Evolutionary conservation across 2,888 invertebrate species (phyloP), one percentile per base, ranked within the genome.

Genomic region (Dromius quadrimaculatus): DNA sequence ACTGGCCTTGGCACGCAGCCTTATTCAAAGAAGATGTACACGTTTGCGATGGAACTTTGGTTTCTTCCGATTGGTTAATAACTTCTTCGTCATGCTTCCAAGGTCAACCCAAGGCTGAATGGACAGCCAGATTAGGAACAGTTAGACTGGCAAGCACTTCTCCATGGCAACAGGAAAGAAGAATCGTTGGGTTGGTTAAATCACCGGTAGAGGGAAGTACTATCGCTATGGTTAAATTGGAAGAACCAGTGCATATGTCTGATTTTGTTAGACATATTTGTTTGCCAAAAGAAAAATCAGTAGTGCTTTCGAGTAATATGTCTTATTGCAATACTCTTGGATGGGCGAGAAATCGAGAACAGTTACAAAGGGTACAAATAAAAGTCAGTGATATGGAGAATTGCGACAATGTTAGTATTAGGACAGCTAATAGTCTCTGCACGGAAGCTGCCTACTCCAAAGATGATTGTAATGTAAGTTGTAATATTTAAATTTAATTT

Each of bases 1-100:
- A 94, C 80, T 94, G 95, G 95, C 95, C 95, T n/a, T 95, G 95
- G 95, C 90, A 94, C 79, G 92, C 90, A 13, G 90, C 92, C 1
- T 84, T 96, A 1, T 88, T 92, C 77, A 90, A 94, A 76, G 90
- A 94, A 77, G 91, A 93, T 74, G 89, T 91, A 38, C 95, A 95
- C 79, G 92, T 93, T 3, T 96, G 95, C 79, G 95, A 96, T 80
- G 95, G 92, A 1, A 92, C 93, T 0, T 85, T 96, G 36, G 87
- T 95, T 45, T 91, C 93, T 23, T 85, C 89, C 2, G 89, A 90
- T 71, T 95, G 95, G 95, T 87, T 96, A 6, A 84, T 94, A 38
- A 94, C 95, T 20, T 93, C 95, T 0, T 91, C 93, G 6, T 92
- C 93, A 2, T 96, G 95, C 79, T 95, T 95, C 80, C 81, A 88